Base-by-base conservation (phyloP, 2,797 vertebrate species). In the Anabas testudineus region DNA sequence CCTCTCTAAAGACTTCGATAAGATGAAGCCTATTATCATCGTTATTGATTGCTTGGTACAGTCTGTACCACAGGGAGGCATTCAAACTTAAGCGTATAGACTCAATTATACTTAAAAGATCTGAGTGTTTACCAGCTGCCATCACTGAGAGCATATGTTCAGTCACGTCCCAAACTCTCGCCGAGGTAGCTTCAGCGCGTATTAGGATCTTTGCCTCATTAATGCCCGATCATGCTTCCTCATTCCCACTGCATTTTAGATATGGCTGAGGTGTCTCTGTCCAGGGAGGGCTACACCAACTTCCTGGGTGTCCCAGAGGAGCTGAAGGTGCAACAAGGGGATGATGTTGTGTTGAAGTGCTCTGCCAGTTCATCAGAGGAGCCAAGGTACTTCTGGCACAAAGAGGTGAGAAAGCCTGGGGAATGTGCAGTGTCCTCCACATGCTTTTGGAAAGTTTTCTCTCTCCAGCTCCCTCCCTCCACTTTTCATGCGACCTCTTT, bases 261-360 rank as follows among this genome's bases (percentile, higher is more conserved):
- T 61, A 76, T 95, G 84, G 78, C 81, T 2, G 74, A 89, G 1
- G 37, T 91, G 55, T 70, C 74, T 0, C 37, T 96, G 74, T 76
- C 71, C 60, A 74, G 76, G 30, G 41, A 77, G 0, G 88, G 90
- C 47, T 88, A 86, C 67, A 68, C 64, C 57, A 87, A 86, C 61
- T 93, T 90, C 81, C 75, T 87, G 32, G 53, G 75, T 0, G 14
- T 78, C 10, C 59, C 89, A 0, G 52, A 89, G 47, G 78, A 92
- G 7, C 75, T 95, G 62, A 81, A 52, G 21, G 91, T 95, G 48
- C 77, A 46, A 3, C 46, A 67, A 3, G 94, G 94, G 0, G 90
- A 90, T 0, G 78, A 92, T 0, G 88, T 95, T 74, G 84, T 88
- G 71, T 72, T 96, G 62, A 87, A 89, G 18, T 96, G 95, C 56